Base-by-base conservation (phyloP, 2,113 vertebrate species). In the Labrus mixtus region DNA sequence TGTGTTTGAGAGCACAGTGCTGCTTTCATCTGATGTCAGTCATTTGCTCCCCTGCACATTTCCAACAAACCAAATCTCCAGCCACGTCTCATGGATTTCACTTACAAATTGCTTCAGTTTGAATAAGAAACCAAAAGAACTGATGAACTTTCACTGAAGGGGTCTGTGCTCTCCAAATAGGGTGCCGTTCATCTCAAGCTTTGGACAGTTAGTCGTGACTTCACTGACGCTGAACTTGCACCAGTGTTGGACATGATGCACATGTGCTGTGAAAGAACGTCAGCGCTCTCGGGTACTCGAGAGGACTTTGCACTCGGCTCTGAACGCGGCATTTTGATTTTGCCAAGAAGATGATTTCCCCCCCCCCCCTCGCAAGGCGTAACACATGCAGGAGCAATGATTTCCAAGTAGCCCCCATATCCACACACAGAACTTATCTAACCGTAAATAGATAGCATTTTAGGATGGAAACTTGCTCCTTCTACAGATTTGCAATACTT, bases 1-100 rank as follows among this genome's bases (percentile, higher is more conserved):
- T 96, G 96, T 43, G 96, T 96, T 73, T 98, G 93, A 97, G 39
- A 15, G 41, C 36, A 36, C 17, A 1, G 6, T 37, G 3, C 45
- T 39, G 36, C 37, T 29, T 19, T 72, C 51, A 15, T 17, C n/a
- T 10, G 71, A 81, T 79, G 81, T 79, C 13, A 51, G 78, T 79
- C 13, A 51, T 78, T 67, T 62, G 57, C 78, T 62, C 60, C 22
- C 29, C 3, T 33, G 23, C 73, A 22, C 73, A 68, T 77, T 70
- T 36, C 25, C 80, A 57, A 29, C 12, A 2, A 75, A 84, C 58
- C 55, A 64, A 45, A 76, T 60, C 67, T 76, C 29, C 66, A 50
- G 37, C 39, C 20, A 19, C 50, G n/a, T 46, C 15, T 48, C 10
- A 23, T 41, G 61, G 57, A 64, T 68, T 33, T 56, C 68, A 79